Evolutionary conservation across 2,113 vertebrate genomes (phyloP), one percentile per base, ranked within the genome.

Genomic region (Morone chrysops): DNA sequence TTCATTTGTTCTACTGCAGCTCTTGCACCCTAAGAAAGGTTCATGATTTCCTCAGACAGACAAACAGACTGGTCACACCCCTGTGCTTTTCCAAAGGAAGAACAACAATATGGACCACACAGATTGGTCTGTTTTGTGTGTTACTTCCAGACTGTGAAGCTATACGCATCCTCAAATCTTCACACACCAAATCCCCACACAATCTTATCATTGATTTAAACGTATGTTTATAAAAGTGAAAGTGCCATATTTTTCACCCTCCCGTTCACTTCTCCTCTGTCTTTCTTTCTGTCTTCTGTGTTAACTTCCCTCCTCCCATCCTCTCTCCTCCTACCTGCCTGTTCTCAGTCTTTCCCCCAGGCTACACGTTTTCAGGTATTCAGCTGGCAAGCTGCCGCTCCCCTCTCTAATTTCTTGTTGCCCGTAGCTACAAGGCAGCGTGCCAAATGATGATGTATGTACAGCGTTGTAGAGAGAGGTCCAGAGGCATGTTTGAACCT

Each of bases 381-480:
- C 84, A 50, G 13, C 83, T 74, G 85, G 80, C 81, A 70, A n/a
- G 50, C 73, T 2, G 25, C 77, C 74, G 13, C 56, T 45, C 78
- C 87, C 72, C 60, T 84, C 87, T 86, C 83, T 86, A 68, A 90
- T 91, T 89, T 88, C 84, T 82, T 14, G 69, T 82, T 87, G 80
- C 90, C 82, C 47, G 48, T 66, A 60, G 92, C 85, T 59, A 90
- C 77, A 2, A 4, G 1, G 47, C 68, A 1, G 8, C 5, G n/a
- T 86, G 84, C 88, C 87, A 87, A 75, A 47, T 9, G 56, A 54
- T 82, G 90, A 90, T 88, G 88, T 85, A 85, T 85, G 81, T 73
- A 61, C 40, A 70, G 70, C 11, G 6, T 5, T 75, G 41, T 63
- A 70, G 47, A 61, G 8, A 45, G 31, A 70, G 62, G 40, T 11